Evolutionary conservation across 2,113 vertebrate species (phyloP), one percentile per base, ranked within the genome.

Genomic region (Menura novaehollandiae): DNA sequence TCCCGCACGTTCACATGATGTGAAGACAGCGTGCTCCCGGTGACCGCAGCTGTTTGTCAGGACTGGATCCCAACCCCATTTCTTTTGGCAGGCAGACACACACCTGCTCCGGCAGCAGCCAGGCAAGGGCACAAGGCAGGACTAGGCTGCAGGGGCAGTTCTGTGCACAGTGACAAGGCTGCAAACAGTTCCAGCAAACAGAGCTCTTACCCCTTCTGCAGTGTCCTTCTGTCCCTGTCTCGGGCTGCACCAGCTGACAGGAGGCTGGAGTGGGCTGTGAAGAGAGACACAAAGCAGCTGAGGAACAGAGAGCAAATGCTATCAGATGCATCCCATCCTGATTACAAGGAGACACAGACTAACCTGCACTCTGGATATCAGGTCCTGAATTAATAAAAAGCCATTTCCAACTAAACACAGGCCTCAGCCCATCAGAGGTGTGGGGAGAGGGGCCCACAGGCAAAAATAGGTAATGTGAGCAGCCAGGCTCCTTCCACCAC

Each of bases 201-300:
- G 6, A 59, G 28, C 35, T 63, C 64, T n/a, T 16, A 49, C 11
- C 20, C 20, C 32, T 52, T 37, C 58, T 13, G 0, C 71, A 41
- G 49, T 2, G 0, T 26, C 47, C 37, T 8, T 10, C 51, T 13
- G 1, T n/a, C 14, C 2, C 46, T 37, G 21, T 32, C 53, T 23
- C 0, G 0, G 56, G 52, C 62, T 60, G 47, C n/a, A 3, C 80
- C 30, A 33, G 2, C 53, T 27, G 15, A 32, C 30, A 24, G 56
- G n/a, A 51, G 39, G 46, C 51, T 44, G 52, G 13, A 51, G 53
- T 0, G 15, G 73, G 13, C 49, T 67, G 47, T 55, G 44, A 13
- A 78, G 88, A 52, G 37, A 62, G 5, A 30, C n/a, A 62, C 30
- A 59, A 44, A 66, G 8, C 21, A n/a, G 37, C 28, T 67, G 76